phyloP scores from a whole-genome alignment of 2,797 vertebrate species.

The Aplochiton taeniatus region DNA sequence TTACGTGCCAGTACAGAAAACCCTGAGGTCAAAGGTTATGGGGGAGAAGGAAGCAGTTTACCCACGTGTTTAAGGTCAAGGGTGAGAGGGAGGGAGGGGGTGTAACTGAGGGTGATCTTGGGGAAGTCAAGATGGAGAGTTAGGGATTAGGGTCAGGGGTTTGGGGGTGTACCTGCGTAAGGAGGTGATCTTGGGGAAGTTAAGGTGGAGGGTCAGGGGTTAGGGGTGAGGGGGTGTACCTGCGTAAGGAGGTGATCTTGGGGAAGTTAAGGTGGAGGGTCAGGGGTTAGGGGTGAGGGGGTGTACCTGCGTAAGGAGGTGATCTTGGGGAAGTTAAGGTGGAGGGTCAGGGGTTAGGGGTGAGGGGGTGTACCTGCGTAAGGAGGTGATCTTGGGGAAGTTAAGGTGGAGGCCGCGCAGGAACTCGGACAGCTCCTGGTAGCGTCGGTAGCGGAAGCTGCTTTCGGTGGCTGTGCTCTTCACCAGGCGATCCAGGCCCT shows the following conservation, averaged over 20 bases:
- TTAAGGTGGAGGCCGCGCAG: slow-evolving; percentile 87
- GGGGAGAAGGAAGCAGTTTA: too few species aligned
- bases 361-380: slow-evolving; percentile 69
- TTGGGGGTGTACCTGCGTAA: too few species aligned
- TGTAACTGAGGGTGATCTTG: neutral
- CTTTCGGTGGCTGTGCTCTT: slow-evolving; percentile 76
- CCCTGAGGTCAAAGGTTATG: too few species aligned
- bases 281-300: neutral
- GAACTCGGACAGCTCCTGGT: slow-evolving; percentile 84
- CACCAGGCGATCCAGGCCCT: slow-evolving; percentile 84
- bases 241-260: neutral
- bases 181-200: too few species aligned
- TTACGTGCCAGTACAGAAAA: too few species aligned
- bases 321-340: neutral
- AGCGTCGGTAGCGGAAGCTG: slow-evolving; percentile 84
- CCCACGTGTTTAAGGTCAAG: too few species aligned
- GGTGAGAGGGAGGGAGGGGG: neutral
- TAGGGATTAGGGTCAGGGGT: neutral
- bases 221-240: neutral
- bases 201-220: too few species aligned
- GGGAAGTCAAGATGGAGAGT: neutral
- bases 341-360: neutral
- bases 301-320: neutral
- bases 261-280: neutral
- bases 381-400: slow-evolving; percentile 88